These are phyloP conservation scores for Halocynthia roretzi DNA, from an alignment of 23 tunicate species.

Conservation along the genomic window DNA sequence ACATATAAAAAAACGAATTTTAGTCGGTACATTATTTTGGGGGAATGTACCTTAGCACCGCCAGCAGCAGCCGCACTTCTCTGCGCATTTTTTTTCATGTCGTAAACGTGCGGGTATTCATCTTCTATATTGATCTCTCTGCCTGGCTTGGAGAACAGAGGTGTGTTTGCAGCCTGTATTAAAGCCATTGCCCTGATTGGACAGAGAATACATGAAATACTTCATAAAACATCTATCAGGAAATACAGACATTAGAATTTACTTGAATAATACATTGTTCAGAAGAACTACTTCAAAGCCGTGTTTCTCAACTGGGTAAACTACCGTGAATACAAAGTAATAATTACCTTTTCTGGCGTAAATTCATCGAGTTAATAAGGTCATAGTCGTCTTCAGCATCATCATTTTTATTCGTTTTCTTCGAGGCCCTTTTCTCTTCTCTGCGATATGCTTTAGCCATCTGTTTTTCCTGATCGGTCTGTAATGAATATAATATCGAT, in stretches of 20 bases:
- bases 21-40: neutral
- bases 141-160: constrained; percentile 20
- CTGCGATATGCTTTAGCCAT: constrained; percentile 50
- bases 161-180: constrained; percentile 46
- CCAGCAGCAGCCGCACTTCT: constrained; percentile 64
- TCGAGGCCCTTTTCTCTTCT: constrained; percentile 49
- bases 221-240: neutral
- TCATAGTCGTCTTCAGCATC: constrained; percentile 8
- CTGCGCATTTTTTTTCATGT: constrained; percentile 29
- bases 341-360: constrained; percentile 14
- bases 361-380: constrained; percentile 18
- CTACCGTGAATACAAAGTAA: neutral
- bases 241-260: neutral
- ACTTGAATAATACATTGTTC: too few relatives aligned
- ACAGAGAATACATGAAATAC: constrained; percentile 1
- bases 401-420: constrained; percentile 1
- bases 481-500: neutral
- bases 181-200: constrained; percentile 22
- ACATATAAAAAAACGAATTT: neutral
- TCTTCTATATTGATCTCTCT: constrained; percentile 8
- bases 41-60: constrained; percentile 37
- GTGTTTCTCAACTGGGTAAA: too few relatives aligned
- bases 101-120: constrained; percentile 57
- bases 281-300: too few relatives aligned
- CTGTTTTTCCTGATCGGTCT: constrained; percentile 81